Percentiles rank a stretch among this genome's conserved stretches.
Evolutionary conservation across 23 tunicate genomes (phyloP).

Genomic region (Ciona savignyi): DNA sequence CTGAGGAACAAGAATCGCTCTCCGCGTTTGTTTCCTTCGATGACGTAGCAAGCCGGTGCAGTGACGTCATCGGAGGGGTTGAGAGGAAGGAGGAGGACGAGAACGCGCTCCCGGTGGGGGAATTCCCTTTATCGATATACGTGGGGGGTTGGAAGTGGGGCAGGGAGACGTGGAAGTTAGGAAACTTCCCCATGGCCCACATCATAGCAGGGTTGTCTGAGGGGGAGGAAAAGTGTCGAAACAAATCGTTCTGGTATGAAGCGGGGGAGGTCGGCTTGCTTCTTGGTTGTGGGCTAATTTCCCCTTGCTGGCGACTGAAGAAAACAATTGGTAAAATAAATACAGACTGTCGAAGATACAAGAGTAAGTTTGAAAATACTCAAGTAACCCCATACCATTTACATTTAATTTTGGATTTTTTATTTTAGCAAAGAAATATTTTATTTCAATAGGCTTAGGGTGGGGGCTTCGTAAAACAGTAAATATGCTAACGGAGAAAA

Average conservation of each 20-base stretch:
- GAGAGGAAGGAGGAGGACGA: neutral
- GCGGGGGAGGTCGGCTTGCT: conserved; percentile 16
- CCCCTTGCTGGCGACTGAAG: conserved; percentile 20
- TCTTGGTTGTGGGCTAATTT: conserved; percentile 7
- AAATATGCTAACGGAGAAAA: no score
- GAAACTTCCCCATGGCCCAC: conserved; percentile 25
- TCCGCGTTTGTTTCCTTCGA: neutral
- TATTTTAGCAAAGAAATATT: no score
- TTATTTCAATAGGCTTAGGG: no score
- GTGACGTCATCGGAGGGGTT: conserved; percentile 2
- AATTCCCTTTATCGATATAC: neutral
- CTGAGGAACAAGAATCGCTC: no score
- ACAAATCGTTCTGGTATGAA: neutral
- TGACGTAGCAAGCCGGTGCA: neutral
- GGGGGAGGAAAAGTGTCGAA: conserved; percentile 22
- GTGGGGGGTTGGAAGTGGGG: conserved; percentile 4
- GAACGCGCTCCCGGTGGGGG: conserved; percentile 1
- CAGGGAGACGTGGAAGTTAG: conserved; percentile 15
- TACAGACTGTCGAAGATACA: no score
- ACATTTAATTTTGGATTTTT: no score
- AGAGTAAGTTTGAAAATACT: no score
- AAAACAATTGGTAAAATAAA: no score
- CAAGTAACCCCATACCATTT: no score
- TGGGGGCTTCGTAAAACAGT: no score
- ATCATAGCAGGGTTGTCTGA: conserved; percentile 1